These are phyloP conservation scores for Callipepla squamata DNA, from an alignment of 2,113 vertebrate genomes.

Conservation along the genomic window DNA sequence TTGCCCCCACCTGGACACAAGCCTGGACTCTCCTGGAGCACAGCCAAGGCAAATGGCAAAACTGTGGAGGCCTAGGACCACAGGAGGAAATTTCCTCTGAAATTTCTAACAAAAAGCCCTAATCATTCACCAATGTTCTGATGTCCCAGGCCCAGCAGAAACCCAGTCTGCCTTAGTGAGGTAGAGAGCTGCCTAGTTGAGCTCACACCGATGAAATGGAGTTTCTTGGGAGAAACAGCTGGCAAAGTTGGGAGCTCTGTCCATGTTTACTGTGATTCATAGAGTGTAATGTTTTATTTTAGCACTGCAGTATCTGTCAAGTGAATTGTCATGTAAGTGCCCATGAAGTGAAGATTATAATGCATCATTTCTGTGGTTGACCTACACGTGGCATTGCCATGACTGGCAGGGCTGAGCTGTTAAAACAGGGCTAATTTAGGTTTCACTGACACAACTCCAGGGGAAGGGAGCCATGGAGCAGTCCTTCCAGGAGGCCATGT, in stretches of 20 bases:
- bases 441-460: accelerated
- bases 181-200: accelerated
- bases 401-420: not conserved
- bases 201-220: accelerated
- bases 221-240: not conserved
- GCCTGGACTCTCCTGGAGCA: not conserved
- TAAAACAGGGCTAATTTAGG: not conserved
- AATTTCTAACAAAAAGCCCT: not conserved
- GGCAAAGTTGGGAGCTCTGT: not conserved
- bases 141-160: accelerated
- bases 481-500: not conserved
- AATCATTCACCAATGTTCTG: accelerated
- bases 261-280: not conserved
- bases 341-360: not conserved
- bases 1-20: constrained; percentile 16
- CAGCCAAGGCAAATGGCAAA: not conserved
- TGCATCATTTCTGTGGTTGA: accelerated
- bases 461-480: not conserved
- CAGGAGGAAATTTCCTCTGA: accelerated
- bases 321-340: not conserved
- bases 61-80: accelerated
- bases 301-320: accelerated
- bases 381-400: accelerated
- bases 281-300: not conserved
- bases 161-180: accelerated